These are phyloP conservation scores for Bovichtus diacanthus DNA, from an alignment of 2,797 vertebrate species.

Conservation along the genomic window DNA sequence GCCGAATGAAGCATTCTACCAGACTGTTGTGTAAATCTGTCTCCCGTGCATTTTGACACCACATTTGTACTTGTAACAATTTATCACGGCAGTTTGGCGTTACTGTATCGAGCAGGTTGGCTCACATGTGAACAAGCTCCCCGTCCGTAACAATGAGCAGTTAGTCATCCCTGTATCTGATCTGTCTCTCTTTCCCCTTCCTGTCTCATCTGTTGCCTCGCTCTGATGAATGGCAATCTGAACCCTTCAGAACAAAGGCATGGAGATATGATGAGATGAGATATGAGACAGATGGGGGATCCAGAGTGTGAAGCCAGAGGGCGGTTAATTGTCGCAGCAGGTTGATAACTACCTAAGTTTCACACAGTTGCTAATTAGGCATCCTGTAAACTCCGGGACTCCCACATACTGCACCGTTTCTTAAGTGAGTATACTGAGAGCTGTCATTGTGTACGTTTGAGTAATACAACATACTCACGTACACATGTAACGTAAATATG, in stretches of 20 bases:
- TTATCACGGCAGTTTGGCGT: neutral
- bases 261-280: slow-evolving; percentile 48
- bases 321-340: slow-evolving; percentile 36
- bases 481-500: too few relatives aligned
- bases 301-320: slow-evolving; percentile 21
- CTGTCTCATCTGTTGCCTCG: slow-evolving; percentile 30
- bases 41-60: neutral
- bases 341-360: slow-evolving; percentile 37
- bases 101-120: slow-evolving; percentile 9
- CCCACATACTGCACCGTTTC: neutral
- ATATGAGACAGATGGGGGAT: slow-evolving; percentile 41
- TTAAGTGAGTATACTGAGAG: neutral
- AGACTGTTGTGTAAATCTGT: neutral
- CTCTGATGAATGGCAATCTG: slow-evolving; percentile 33
- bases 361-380: slow-evolving; percentile 43
- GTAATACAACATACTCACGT: neutral
- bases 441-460: neutral
- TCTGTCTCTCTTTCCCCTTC: neutral
- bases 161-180: slow-evolving; percentile 44
- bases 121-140: slow-evolving; percentile 18
- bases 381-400: slow-evolving; percentile 21
- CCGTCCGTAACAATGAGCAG: slow-evolving; percentile 22
- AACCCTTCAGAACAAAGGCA: slow-evolving; percentile 54
- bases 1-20: slow-evolving; percentile 18
- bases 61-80: too few relatives aligned